Conservation (phyloP, 2,797 vertebrate genomes). For the Tachyglossus aculeatus region DNA sequence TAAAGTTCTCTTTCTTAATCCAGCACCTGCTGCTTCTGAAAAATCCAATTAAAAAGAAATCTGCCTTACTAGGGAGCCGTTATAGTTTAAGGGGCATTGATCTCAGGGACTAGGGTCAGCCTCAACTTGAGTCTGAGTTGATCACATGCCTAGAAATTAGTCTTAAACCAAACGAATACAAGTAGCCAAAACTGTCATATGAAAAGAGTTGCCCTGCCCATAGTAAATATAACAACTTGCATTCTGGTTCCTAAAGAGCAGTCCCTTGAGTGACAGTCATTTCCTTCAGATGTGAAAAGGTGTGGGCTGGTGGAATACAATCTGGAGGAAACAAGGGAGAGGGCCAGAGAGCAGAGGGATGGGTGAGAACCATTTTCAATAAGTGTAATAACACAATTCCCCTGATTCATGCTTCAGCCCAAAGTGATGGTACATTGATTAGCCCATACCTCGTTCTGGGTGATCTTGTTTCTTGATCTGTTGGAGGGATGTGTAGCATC, state of each 20-base stretch:
- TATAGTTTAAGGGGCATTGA: not conserved
- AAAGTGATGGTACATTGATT: slow-evolving; percentile 21
- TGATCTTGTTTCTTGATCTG: slow-evolving; percentile 44
- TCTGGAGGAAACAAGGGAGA: not conserved
- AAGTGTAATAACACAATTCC: not conserved
- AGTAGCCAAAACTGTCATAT: not conserved
- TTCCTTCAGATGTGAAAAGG: too few species aligned
- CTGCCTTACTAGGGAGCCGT: not conserved
- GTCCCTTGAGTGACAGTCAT: not conserved
- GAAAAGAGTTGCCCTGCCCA: not conserved
- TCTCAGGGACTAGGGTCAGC: slow-evolving; percentile 2
- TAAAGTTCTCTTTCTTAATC: slow-evolving; percentile 23
- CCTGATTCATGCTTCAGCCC: not conserved
- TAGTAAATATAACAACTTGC: not conserved
- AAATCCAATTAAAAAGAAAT: slow-evolving; percentile 14
- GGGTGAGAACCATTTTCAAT: not conserved
- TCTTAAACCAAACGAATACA: not conserved
- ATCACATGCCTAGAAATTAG: not conserved
- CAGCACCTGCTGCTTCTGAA: not conserved
- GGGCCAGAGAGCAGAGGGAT: not conserved
- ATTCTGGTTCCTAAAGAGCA: not conserved
- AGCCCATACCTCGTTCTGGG: not conserved
- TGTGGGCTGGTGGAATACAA: too few species aligned
- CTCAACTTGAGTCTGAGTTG: not conserved
- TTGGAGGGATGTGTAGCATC: slow-evolving; percentile 49